Base-by-base conservation (phyloP, 2,888 invertebrate species). In the Lampropteryx suffumata region DNA sequence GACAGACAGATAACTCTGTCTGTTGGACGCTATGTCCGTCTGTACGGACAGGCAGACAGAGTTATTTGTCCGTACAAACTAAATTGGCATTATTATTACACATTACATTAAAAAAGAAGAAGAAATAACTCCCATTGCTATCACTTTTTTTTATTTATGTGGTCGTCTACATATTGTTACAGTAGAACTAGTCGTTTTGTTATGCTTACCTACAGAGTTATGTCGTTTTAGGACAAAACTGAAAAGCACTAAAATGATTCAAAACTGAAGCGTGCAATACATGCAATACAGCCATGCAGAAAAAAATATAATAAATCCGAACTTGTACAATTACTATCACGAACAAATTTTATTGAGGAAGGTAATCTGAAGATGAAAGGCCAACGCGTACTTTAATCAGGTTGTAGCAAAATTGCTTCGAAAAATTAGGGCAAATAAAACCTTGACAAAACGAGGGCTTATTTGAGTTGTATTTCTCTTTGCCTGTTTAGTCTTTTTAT, bases 221-320 rank as follows among this genome's bases (percentile, higher is more conserved):
- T 46, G 42, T 36, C 21, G 29, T 43, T 46, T 14, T 14, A n/a
- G 27, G 13, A 21, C 4, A n/a, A 17, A 21, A 6, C n/a, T 17
- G 17, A 17, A 17, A 17, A 17, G 4, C 4, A n/a, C n/a, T n/a
- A 7, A 9, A 12, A 24, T 32, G 13, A 13, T 33, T 17, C 24
- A 24, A 33, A 51, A 37, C n/a, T 27, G 11, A 39, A 34, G 26
- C 34, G 52, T 52, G 43, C 43, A 43, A 34, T 14, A 2, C 3
- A 27, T 17, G 17, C 17, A 17, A 17, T 17, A 17, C 39, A 48
- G 52, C 47, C 43, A 52, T 52, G 47, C 47, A 10, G 6, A 24
- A 29, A 26, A 32, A 46, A 27, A 24, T 30, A 36, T 33, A 34
- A 13, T 9, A 37, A 26, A 11, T 12, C 9, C 3, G 17, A 37